Conservation (phyloP, 2,797 vertebrate genomes). For the Threskiornis aethiopicus region DNA sequence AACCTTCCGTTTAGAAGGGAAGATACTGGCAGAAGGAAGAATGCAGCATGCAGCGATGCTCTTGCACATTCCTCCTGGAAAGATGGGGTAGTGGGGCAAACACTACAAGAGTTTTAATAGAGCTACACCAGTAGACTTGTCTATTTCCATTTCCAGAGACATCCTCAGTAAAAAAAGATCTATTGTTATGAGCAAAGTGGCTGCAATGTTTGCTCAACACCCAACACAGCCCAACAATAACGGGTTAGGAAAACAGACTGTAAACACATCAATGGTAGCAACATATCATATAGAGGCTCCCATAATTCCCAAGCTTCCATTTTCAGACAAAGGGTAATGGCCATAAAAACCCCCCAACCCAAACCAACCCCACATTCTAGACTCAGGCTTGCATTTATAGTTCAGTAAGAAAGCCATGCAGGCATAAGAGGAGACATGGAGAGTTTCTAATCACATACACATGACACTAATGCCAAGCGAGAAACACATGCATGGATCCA, state of each 20-base stretch:
- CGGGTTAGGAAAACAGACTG: background rate
- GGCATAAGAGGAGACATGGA: background rate
- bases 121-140: background rate
- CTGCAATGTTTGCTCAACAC: background rate
- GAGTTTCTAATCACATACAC: background rate
- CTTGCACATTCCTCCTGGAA: background rate
- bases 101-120: background rate
- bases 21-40: background rate
- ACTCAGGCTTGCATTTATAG: background rate
- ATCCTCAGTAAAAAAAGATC: background rate
- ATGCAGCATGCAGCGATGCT: background rate
- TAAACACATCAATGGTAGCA: background rate
- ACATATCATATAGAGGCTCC: background rate
- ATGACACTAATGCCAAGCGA: fast-evolving
- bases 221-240: background rate
- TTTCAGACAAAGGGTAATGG: background rate
- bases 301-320: fast-evolving
- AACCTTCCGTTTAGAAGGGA: background rate
- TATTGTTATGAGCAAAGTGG: background rate
- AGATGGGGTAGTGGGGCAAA: background rate
- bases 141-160: background rate
- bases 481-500: background rate
- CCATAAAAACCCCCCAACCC: background rate
- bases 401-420: background rate
- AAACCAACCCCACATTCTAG: background rate